Percentiles rank a stretch among this genome's conserved stretches.
These are phyloP conservation scores for Microtus pennsylvanicus DNA, from an alignment of 2,113 vertebrate species.

Conservation along the genomic window DNA sequence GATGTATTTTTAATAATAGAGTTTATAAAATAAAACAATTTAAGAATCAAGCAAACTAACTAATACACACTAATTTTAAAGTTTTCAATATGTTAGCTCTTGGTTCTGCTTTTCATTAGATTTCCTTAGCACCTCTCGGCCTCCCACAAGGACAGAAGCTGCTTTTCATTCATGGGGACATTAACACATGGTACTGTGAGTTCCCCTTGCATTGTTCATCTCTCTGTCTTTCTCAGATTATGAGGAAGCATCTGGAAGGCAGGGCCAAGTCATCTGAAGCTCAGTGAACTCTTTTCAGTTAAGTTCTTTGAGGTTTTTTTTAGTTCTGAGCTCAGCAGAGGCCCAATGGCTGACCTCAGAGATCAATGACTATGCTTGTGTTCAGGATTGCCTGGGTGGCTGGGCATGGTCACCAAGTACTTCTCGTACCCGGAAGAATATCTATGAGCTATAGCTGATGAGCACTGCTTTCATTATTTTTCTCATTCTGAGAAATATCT, in stretches of 20 bases:
- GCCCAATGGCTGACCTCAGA: conserved; percentile 1
- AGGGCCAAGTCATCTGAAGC: background rate
- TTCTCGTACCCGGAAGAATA: background rate
- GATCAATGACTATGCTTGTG: background rate
- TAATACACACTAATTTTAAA: background rate
- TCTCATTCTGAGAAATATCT: background rate
- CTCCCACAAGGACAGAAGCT: background rate
- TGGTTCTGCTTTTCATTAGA: background rate
- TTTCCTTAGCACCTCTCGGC: background rate
- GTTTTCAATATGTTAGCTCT: background rate
- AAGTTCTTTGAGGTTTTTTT: background rate
- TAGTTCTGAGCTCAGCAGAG: background rate
- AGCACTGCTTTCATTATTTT: background rate
- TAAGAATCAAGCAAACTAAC: background rate
- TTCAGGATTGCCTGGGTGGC: background rate
- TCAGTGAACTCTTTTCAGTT: conserved; percentile 21
- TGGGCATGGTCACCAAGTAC: background rate
- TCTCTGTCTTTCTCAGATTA: background rate
- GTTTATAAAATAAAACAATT: background rate
- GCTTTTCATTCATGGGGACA: background rate
- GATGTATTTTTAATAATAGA: background rate
- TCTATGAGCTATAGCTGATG: background rate
- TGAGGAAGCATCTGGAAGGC: background rate
- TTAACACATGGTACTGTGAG: background rate
- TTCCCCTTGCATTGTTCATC: background rate